A percentile compares a stretch with the other conserved stretches of the same genome.
These are phyloP conservation scores for Catharus bicknelli DNA, from an alignment of 2,113 vertebrate genomes.

Conservation along the genomic window DNA sequence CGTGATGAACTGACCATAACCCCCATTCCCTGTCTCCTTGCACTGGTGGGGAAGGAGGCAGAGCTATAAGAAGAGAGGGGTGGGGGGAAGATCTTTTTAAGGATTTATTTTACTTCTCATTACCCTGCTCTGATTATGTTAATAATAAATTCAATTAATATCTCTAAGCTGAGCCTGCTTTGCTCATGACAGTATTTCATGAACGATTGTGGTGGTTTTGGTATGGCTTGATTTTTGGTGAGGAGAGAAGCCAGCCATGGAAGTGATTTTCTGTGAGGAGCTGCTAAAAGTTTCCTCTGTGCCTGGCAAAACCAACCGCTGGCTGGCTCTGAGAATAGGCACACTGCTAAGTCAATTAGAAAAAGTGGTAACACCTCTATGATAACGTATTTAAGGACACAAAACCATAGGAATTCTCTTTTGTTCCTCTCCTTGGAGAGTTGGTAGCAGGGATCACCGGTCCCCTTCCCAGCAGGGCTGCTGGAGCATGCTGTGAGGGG, in stretches of 20 bases:
- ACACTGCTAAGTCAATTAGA: too few species aligned
- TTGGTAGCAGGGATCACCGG: accelerated
- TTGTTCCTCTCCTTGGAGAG: neutral
- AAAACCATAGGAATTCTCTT: neutral
- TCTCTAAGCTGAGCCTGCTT: neutral
- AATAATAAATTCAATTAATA: neutral
- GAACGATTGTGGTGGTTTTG: too few species aligned
- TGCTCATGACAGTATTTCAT: neutral
- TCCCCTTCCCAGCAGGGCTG: accelerated
- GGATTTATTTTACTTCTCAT: neutral
- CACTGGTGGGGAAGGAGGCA: neutral
- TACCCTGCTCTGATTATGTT: neutral
- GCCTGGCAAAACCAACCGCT: too few species aligned
- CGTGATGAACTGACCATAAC: neutral
- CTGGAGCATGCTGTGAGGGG: too few species aligned
- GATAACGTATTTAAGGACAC: neutral
- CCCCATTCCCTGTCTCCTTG: neutral
- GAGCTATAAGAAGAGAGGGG: too few species aligned
- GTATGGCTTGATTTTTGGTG: too few species aligned
- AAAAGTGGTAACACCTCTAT: neutral
- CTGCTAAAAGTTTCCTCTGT: too few species aligned
- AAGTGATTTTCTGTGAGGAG: too few species aligned
- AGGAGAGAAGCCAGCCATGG: too few species aligned
- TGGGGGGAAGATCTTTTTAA: neutral
- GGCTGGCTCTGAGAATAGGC: too few species aligned